Evolutionary conservation across 2,888 invertebrate genomes (phyloP).

Genomic region (Theretra japonica): DNA sequence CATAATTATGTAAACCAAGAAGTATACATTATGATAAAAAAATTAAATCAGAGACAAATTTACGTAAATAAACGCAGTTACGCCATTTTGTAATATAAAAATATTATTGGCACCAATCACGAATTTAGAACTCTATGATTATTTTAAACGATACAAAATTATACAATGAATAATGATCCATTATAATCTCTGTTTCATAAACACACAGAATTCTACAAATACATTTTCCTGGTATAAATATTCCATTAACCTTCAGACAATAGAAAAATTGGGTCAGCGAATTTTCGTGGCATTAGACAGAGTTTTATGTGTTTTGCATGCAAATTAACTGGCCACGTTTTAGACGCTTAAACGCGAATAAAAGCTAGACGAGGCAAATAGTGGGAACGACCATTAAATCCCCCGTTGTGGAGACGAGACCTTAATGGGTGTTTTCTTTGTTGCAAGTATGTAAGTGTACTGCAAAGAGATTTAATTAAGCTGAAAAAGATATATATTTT

Average conservation of each 20-base stretch:
- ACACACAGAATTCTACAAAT: background rate
- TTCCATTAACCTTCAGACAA: slow-evolving; percentile 15
- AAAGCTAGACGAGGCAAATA: slow-evolving; percentile 10
- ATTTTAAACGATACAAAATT: too few species aligned
- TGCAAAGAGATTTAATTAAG: slow-evolving; percentile 1
- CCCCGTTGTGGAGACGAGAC: slow-evolving; percentile 1
- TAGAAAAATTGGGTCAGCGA: slow-evolving; percentile 18
- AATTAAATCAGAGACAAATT: too few species aligned
- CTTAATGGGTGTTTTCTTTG: background rate
- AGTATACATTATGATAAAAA: too few species aligned
- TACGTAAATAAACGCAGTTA: too few species aligned
- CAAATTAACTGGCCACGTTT: slow-evolving; percentile 18
- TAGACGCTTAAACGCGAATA: slow-evolving; percentile 11
- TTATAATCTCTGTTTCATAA: too few species aligned
- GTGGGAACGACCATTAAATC: background rate
- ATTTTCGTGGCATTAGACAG: slow-evolving; percentile 16
- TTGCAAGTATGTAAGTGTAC: background rate
- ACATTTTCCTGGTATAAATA: slow-evolving; percentile 7
- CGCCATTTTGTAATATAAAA: too few species aligned
- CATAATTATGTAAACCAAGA: too few species aligned
- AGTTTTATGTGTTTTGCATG: slow-evolving; percentile 12
- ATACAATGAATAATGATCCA: too few species aligned
- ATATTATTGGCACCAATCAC: too few species aligned
- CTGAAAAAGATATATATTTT: background rate
- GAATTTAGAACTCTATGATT: too few species aligned